These are phyloP conservation scores for Arge pagana DNA, from an alignment of 2,888 invertebrate genomes.

Conservation along the genomic window DNA sequence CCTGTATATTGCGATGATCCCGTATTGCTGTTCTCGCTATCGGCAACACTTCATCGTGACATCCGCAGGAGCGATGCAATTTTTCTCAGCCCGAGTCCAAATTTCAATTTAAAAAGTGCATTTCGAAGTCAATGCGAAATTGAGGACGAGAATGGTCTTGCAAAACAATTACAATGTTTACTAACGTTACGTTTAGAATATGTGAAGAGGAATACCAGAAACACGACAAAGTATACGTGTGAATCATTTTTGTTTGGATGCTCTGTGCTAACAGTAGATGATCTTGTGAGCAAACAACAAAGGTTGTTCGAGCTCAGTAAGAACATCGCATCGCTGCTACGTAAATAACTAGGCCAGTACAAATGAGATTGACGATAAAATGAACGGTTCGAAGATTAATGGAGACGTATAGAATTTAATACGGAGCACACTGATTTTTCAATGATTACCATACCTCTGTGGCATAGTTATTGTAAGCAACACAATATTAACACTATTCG, in stretches of 20 bases:
- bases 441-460: constrained; percentile 40
- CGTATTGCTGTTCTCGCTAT: constrained; percentile 38
- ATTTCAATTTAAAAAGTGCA: no score
- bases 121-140: no score
- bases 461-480: constrained; percentile 21
- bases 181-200: not conserved
- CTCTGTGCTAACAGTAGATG: not conserved
- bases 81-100: no score
- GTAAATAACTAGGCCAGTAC: constrained; percentile 41
- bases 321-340: constrained; percentile 33
- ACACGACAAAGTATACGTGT: not conserved
- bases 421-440: constrained; percentile 39
- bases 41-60: constrained; percentile 36
- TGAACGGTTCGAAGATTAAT: constrained; percentile 24
- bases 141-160: no score
- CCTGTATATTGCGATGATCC: no score
- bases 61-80: constrained; percentile 34
- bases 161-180: constrained; percentile 14
- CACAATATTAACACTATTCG: constrained; percentile 36
- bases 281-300: not conserved
- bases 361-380: constrained; percentile 40
- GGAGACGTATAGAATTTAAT: constrained; percentile 36
- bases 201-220: not conserved
- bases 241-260: not conserved
- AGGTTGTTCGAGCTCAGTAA: constrained; percentile 8